Base-by-base conservation (phyloP, 2,888 invertebrate species). In the Aphidoletes aphidimyza region DNA sequence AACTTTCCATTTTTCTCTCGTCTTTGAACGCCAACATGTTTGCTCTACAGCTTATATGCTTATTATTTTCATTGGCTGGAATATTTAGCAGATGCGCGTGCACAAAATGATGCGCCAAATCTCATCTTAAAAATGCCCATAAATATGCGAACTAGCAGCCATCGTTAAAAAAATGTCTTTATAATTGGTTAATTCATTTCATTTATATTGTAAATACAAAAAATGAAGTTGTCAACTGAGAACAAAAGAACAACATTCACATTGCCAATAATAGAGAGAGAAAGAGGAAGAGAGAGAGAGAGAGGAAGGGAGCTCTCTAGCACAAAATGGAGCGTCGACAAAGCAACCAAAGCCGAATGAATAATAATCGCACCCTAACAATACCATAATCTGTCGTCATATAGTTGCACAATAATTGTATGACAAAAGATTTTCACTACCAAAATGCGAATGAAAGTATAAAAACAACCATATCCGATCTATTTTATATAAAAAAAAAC, bases 101-200 rank as follows among this genome's bases (percentile, higher is more conserved):
- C 14, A 42, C 6, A 42, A 42, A 9, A 42, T 9, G 6, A 42
- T 42, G 42, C 42, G 42, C 42, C 42, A 6, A 9, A 6, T 42
- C 42, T 42, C 14, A 9, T 42, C 6, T 9, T 14, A 42, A 69
- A 69, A 11, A 69, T 30, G 30, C 30, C n/a, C 6, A 69, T 69
- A 69, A 69, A 69, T 14, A 69, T 69, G 26, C 69, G 17, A 30
- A 69, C 2, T 8, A 54, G 3, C n/a, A n/a, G 14, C 54, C 69
- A 69, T 69, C 69, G 69, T 69, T 69, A 69, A 69, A 30, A 30
- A 69, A 69, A 69, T 17, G 69, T n/a, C 69, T 30, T 69, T 17
- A 34, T 69, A 69, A 69, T 69, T 69, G 69, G 69, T 69, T 69
- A 69, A 69, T 69, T 69, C 54, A 54, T 54, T 54, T 11, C 69